Evolutionary conservation across 30 jellyfish, hydroid and myxozoan genomes (phyloP).

Genomic region (Aurelia aurita): DNA sequence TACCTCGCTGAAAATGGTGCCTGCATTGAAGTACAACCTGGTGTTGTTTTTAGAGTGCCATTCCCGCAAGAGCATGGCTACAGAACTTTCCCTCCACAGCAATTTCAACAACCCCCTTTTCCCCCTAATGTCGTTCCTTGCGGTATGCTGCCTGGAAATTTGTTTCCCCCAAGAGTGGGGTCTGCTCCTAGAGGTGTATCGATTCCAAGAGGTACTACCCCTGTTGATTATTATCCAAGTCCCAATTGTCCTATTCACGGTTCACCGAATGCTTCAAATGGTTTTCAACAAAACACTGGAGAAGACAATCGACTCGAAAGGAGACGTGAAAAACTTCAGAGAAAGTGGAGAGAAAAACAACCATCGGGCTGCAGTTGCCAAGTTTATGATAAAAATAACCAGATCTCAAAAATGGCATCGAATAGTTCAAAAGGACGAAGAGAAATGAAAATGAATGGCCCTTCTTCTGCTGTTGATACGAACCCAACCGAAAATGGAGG

Average conservation of each 20-base stretch:
- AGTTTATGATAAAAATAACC: neutral
- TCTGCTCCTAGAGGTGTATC: slow-evolving; percentile 36
- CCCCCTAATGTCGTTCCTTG: slow-evolving; percentile 54
- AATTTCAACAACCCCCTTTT: slow-evolving; percentile 46
- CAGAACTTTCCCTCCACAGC: slow-evolving; percentile 72
- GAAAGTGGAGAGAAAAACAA: slow-evolving; percentile 83
- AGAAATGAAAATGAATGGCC: slow-evolving; percentile 70
- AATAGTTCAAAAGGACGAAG: slow-evolving; percentile 27
- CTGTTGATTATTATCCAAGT: slow-evolving; percentile 17
- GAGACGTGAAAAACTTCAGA: slow-evolving; percentile 84
- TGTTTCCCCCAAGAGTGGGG: slow-evolving; percentile 67
- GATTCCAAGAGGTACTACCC: neutral
- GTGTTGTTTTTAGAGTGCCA: slow-evolving; percentile 95
- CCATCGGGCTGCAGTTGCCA: slow-evolving; percentile 48
- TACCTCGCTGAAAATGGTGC: slow-evolving; percentile 94
- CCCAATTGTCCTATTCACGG: slow-evolving; percentile 96
- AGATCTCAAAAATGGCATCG: slow-evolving; percentile 18
- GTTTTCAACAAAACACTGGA: slow-evolving; percentile 22
- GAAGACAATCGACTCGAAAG: slow-evolving; percentile 79
- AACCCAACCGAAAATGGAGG: slow-evolving; percentile 54
- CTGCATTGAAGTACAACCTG: slow-evolving; percentile 94
- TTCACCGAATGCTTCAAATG: slow-evolving; percentile 43
- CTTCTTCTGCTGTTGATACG: neutral
- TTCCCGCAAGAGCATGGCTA: slow-evolving; percentile 95
- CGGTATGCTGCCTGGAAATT: slow-evolving; percentile 69